phyloP scores from a whole-genome alignment of 2,888 invertebrate species.

The Ophonus ardosiacus region DNA sequence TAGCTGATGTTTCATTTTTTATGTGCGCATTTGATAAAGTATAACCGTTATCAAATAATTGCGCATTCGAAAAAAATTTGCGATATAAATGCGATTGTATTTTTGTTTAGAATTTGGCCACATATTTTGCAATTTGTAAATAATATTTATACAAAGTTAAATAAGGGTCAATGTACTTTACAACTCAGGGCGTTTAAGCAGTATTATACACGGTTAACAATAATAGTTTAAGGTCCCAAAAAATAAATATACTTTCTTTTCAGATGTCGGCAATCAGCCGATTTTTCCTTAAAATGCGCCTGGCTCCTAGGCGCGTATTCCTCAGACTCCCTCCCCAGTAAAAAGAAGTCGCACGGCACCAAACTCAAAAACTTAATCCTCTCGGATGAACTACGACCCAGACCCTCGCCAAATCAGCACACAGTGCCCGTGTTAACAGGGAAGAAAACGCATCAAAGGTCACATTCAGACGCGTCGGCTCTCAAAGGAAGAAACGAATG shows the following conservation, averaged over 20 bases:
- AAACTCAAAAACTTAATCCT: slow-evolving; percentile 86
- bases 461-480: slow-evolving; percentile 89
- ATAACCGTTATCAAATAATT: not conserved
- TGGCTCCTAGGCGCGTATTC: slow-evolving; percentile 98
- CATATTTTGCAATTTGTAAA: not conserved
- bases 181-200: too few species aligned
- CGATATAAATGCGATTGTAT: not conserved
- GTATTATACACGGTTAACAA: too few species aligned
- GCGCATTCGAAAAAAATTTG: not conserved
- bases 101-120: not conserved
- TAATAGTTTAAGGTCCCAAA: too few species aligned
- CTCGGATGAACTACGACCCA: slow-evolving; percentile 80
- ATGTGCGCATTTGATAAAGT: not conserved
- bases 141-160: not conserved
- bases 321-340: slow-evolving; percentile 83
- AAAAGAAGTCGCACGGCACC: slow-evolving; percentile 86
- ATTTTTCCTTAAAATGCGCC: slow-evolving; percentile 96
- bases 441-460: slow-evolving; percentile 90
- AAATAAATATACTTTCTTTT: slow-evolving; percentile 66
- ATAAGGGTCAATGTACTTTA: too few species aligned
- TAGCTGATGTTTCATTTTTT: not conserved
- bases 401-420: slow-evolving; percentile 66
- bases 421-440: slow-evolving; percentile 72
- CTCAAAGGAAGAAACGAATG: slow-evolving; percentile 70
- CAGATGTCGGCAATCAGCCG: slow-evolving; percentile 94